Base-by-base conservation (phyloP, 2,797 vertebrate species). In the Naso thynnoides region DNA sequence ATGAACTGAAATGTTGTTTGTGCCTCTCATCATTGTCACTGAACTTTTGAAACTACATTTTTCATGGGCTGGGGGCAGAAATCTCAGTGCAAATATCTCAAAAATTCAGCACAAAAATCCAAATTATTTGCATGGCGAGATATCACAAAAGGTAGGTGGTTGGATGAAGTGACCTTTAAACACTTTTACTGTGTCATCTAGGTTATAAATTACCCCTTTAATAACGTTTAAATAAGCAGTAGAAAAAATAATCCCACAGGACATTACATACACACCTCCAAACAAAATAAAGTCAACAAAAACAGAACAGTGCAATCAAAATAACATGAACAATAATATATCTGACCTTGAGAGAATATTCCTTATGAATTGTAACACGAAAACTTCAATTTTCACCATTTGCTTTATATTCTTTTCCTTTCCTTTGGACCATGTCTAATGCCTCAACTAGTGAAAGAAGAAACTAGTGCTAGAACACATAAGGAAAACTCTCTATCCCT, bases 231-330 rank as follows among this genome's bases (percentile, higher is more conserved):
- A 91, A 92, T 84, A 90, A 83, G 64, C 60, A 78, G 45, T 66
- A 85, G 47, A 84, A 80, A 88, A 71, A 87, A 68, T 41, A 78
- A 57, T 60, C 56, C 23, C 72, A 81, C 59, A 78, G 67, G 49
- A 79, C 77, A 78, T 89, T 88, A 92, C 91, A 92, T 89, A 88
- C 29, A 79, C 36, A 86, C 69, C 47, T 65, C 26, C 13, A 70
- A 82, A 79, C 42, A 50, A 85, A 77, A 87, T 54, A 16, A 78
- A 74, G n/a, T 76, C 48, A 13, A 36, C 15, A 62, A 70, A 76
- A 82, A 75, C 64, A 64, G 29, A 83, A 87, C 88, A 90, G 91
- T 92, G 90, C 92, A 91, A 86, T 84, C 70, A 83, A 84, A 83
- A 69, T 31, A 66, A 86, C 26, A 57, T 69, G 55, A 81, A 58